Evolutionary conservation across 2,797 vertebrate genomes (phyloP).

Genomic region (Morelia viridis): DNA sequence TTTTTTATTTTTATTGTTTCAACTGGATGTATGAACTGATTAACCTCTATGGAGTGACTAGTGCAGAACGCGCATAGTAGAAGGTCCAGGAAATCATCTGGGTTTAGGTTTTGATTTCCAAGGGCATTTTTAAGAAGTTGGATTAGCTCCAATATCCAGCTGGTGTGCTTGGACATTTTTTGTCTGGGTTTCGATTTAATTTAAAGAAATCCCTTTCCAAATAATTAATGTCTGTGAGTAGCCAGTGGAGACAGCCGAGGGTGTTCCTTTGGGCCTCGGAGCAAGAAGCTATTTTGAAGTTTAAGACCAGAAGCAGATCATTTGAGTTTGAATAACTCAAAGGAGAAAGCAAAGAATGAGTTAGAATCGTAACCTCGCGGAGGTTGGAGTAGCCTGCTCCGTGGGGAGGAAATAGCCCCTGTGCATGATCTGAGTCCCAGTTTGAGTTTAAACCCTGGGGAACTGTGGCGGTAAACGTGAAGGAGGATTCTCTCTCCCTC

Average conservation of each 20-base stretch:
- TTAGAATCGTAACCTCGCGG: not conserved
- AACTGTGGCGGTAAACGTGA: not conserved
- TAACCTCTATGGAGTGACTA: not conserved
- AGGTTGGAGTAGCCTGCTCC: not conserved
- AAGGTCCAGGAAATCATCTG: not conserved
- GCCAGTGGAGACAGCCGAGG: not conserved
- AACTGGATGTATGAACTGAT: not conserved
- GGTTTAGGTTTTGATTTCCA: not conserved
- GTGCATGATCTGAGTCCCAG: not conserved
- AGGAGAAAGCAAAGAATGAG: not conserved
- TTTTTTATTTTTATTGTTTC: not conserved
- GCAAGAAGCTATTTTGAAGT: not conserved
- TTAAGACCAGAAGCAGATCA: not conserved
- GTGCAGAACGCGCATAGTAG: not conserved
- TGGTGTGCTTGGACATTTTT: conserved; percentile 35
- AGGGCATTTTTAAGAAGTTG: not conserved
- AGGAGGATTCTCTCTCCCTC: not conserved
- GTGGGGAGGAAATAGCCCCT: not conserved
- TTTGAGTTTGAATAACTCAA: not conserved
- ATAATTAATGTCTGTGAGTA: conserved; percentile 59
- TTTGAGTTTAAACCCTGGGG: not conserved
- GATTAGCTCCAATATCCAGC: not conserved
- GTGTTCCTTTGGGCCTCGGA: not conserved
- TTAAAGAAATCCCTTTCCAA: conserved; percentile 33
- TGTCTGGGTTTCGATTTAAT: not conserved